phyloP scores from a whole-genome alignment of 2,113 vertebrate genomes.

The Lasiurus borealis region DNA sequence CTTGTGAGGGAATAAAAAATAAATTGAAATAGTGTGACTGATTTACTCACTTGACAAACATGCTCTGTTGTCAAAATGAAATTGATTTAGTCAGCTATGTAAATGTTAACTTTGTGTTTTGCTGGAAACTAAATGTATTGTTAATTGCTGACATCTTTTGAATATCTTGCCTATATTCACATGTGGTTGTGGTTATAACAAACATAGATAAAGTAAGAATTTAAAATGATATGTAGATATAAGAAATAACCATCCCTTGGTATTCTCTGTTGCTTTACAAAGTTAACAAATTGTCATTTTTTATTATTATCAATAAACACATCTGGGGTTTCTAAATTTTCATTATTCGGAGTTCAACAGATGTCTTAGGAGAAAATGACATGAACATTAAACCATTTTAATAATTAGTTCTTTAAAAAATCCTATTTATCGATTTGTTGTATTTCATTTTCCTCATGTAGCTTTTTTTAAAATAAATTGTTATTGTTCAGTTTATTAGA shows the following conservation, averaged over 20 bases:
- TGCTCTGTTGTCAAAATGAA: slow-evolving; percentile 55
- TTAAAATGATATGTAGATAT: slow-evolving; percentile 1
- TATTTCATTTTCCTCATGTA: slow-evolving; percentile 47
- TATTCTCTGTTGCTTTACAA: slow-evolving; percentile 31
- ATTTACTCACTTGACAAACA: slow-evolving; percentile 45
- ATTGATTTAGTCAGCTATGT: background rate
- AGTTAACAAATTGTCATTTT: slow-evolving; percentile 49
- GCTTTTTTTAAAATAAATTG: background rate
- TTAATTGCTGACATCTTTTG: slow-evolving; percentile 40
- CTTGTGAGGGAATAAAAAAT: slow-evolving; percentile 49
- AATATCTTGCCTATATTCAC: background rate
- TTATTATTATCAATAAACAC: slow-evolving; percentile 35
- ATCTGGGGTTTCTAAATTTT: slow-evolving; percentile 62
- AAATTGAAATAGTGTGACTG: background rate
- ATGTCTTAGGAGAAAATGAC: slow-evolving; percentile 36
- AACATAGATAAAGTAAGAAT: slow-evolving; percentile 45
- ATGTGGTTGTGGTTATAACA: slow-evolving; percentile 35
- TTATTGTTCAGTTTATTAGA: no score
- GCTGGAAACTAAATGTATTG: slow-evolving; percentile 32
- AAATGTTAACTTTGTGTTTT: slow-evolving; percentile 50
- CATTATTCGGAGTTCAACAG: slow-evolving; percentile 47
- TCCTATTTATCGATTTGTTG: slow-evolving; percentile 41
- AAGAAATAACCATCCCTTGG: background rate
- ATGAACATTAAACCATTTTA: slow-evolving; percentile 53
- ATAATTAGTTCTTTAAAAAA: slow-evolving; percentile 27